These are phyloP conservation scores for Lampris megalopsis DNA, from an alignment of 2,113 vertebrate species.

Conservation along the genomic window DNA sequence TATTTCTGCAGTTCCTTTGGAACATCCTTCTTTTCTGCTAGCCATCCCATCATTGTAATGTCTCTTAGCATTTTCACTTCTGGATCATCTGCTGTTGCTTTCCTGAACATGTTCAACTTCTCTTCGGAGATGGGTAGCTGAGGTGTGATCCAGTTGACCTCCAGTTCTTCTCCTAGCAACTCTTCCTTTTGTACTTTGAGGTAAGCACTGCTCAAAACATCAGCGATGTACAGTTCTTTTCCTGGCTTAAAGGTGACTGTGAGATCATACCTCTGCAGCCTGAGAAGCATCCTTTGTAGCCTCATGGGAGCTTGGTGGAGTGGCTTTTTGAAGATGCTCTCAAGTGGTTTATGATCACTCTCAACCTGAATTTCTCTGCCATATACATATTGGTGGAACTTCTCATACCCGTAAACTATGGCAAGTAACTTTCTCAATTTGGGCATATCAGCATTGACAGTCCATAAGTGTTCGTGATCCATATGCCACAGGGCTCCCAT, in stretches of 20 bases:
- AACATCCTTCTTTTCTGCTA: too few species aligned
- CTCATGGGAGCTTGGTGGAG: neutral
- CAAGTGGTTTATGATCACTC: conserved; percentile 23
- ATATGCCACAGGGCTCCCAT: conserved; percentile 12
- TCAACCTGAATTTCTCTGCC: conserved; percentile 14
- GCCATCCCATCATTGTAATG: neutral
- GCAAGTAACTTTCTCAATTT: conserved; percentile 26
- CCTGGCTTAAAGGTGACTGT: conserved; percentile 1
- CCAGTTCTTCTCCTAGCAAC: neutral
- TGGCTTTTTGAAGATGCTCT: conserved; percentile 22
- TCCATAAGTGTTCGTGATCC: conserved; percentile 19
- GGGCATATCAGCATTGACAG: conserved; percentile 3
- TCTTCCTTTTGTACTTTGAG: neutral
- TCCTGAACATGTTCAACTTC: neutral
- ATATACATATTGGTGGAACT: neutral
- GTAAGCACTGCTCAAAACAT: neutral
- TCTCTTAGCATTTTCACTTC: neutral
- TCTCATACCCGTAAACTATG: neutral
- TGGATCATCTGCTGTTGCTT: neutral
- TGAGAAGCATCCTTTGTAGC: neutral
- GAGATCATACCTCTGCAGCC: conserved; percentile 1
- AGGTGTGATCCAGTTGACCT: too few species aligned
- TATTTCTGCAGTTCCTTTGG: too few species aligned
- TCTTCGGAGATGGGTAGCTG: neutral
- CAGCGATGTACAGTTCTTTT: conserved; percentile 17